Percentiles rank a stretch among this genome's conserved stretches.
Conservation (phyloP, 2,113 vertebrate genomes). For the Semnopithecus entellus region DNA sequence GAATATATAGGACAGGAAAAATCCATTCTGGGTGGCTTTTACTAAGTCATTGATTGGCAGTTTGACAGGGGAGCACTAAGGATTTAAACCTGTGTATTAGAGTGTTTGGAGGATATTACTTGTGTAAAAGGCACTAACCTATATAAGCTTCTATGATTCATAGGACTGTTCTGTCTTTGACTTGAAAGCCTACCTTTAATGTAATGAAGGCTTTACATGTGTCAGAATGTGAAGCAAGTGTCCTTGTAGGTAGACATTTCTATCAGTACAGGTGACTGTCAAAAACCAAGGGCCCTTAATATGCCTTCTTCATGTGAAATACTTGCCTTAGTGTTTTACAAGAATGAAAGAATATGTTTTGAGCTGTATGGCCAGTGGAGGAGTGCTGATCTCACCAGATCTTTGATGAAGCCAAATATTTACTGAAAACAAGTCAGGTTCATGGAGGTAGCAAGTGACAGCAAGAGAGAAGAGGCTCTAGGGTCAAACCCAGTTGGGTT, state of each 20-base stretch:
- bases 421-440: neutral
- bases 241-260: neutral
- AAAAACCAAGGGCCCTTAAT: neutral
- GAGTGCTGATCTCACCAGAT: neutral
- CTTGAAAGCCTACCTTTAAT: neutral
- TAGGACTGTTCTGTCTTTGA: neutral
- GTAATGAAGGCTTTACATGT: neutral
- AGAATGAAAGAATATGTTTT: neutral
- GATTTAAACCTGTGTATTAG: neutral
- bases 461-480: neutral
- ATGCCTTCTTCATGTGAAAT: neutral
- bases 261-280: neutral
- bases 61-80: neutral
- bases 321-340: neutral
- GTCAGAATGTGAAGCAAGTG: neutral
- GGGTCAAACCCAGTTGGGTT: neutral
- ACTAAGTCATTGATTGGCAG: neutral
- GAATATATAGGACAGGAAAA: neutral
- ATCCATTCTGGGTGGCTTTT: neutral
- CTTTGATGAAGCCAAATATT: neutral
- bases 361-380: neutral
- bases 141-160: neutral
- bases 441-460: neutral
- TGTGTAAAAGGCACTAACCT: neutral
- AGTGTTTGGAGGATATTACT: neutral